These are phyloP conservation scores for Xanthorhoe designata DNA, from an alignment of 2,888 invertebrate genomes.

Conservation along the genomic window DNA sequence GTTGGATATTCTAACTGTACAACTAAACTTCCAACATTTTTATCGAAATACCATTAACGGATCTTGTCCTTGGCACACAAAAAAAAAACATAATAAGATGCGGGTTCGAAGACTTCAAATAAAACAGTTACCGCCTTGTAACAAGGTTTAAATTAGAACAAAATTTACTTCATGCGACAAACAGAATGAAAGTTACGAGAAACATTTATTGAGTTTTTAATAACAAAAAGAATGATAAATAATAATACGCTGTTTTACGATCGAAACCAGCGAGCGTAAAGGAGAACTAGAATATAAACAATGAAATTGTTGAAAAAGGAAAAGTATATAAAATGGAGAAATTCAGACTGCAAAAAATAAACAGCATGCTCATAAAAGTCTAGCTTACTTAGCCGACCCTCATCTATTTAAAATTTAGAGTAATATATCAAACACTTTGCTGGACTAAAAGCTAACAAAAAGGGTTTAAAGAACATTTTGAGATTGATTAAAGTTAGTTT, in stretches of 20 bases:
- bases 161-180: slow-evolving; percentile 19
- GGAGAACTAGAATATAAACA: slow-evolving; percentile 11
- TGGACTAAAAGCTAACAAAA: slow-evolving; percentile 34
- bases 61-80: slow-evolving; percentile 49
- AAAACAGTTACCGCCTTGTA: slow-evolving; percentile 26
- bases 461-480: slow-evolving; percentile 5
- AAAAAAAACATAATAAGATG: slow-evolving; percentile 50
- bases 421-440: slow-evolving; percentile 50
- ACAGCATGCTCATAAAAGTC: slow-evolving; percentile 53
- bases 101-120: slow-evolving; percentile 46
- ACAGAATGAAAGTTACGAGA: slow-evolving; percentile 23
- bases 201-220: slow-evolving; percentile 39
- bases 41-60: slow-evolving; percentile 53
- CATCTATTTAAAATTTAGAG: slow-evolving; percentile 49
- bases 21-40: slow-evolving; percentile 33
- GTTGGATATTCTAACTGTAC: slow-evolving; percentile 31
- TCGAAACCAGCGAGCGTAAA: slow-evolving; percentile 22
- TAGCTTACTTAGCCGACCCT: slow-evolving; percentile 44
- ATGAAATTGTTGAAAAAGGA: slow-evolving; percentile 21
- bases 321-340: slow-evolving; percentile 26
- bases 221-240: slow-evolving; percentile 39
- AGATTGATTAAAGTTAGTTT: background rate
- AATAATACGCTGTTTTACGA: slow-evolving; percentile 40
- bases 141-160: slow-evolving; percentile 41
- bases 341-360: slow-evolving; percentile 40